Evolutionary conservation across 2,113 vertebrate genomes (phyloP), one percentile per base, ranked within the genome.

Genomic region (Mystacornis crossleyi): DNA sequence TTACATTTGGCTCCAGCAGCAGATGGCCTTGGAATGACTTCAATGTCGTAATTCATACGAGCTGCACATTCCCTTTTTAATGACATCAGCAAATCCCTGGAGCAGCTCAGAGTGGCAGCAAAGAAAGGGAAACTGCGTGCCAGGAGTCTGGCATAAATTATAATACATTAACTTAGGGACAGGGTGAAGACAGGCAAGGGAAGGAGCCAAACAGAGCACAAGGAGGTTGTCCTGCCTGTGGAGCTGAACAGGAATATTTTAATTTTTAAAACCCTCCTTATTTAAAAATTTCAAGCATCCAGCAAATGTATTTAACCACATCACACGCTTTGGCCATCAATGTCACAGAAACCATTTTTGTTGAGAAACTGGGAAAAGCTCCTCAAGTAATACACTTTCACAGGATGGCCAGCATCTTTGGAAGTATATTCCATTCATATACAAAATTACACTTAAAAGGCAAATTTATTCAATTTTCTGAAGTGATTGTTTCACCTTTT

Each of bases 11-110:
- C 85, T 95, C 62, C 89, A 85, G 86, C 89, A 72, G 92, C 96
- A 97, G 94, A 97, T 96, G 91, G 93, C 89, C 96, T 93, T 96
- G 93, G 91, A 91, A 77, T 86, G 75, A 95, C 92, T 97, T 97
- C 93, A 95, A 21, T 70, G 90, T 90, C 23, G 16, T 93, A 89
- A 93, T 89, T 95, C 95, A 91, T 45, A 80, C 29, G 81, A 90
- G 85, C 96, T 86, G 81, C 95, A 92, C 79, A 62, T 95, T 96
- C 91, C 88, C 84, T 93, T 92, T 96, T 67, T 81, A 93, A 94
- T 95, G 87, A 89, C 93, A 97, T 93, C 95, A 96, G 91, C 90
- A 95, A 90, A 95, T 93, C 93, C 74, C 96, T 94, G 12, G 66
- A 94, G 87, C 81, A 81, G 95, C 64, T 84, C 73, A 29, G 31